Evolutionary conservation across 2,113 vertebrate genomes (phyloP), one percentile per base, ranked within the genome.

Genomic region (Callionymus lyra): DNA sequence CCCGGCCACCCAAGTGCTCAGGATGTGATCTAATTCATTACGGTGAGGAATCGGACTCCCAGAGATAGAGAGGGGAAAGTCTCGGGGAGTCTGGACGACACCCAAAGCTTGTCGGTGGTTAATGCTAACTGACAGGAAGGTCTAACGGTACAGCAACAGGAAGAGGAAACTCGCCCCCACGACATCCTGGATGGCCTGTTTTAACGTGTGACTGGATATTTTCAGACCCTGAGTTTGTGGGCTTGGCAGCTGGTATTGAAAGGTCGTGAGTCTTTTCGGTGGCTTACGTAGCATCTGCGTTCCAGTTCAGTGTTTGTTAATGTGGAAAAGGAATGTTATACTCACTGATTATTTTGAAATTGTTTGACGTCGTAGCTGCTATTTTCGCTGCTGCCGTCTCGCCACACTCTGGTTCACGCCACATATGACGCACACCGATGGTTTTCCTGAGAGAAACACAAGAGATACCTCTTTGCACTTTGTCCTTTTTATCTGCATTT

Each of bases 111-210:
- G 71, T 65, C 70, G 58, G 47, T 55, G 60, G 68, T 65, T 65
- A 77, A 72, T 51, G 60, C 47, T 53, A 75, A 76, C 66, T 75
- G 63, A 77, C 67, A 77, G 77, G 80, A 80, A 76, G 59, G 70
- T 71, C 76, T 70, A 73, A 63, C 59, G 70, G 71, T 40, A 59
- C 62, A 82, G 71, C 71, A 78, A 79, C 80, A 82, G 82, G 81
- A 84, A 80, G 56, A 74, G 79, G 83, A 82, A 82, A 60, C 63
- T 31, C 61, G 57, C 78, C 69, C 65, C 47, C 63, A 60, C 62
- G 56, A 63, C 76, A 81, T 81, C 78, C 78, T 83, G 81, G 63
- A 74, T 67, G 70, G 56, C 47, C 51, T 27, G 50, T 5, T 8
- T 59, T 18, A 70, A 44, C 74, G 60, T 70, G 53, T 67, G 59